Percentiles rank a stretch among this genome's conserved stretches.
Conservation (phyloP, 2,888 invertebrate species). For the Deilephila porcellus region DNA sequence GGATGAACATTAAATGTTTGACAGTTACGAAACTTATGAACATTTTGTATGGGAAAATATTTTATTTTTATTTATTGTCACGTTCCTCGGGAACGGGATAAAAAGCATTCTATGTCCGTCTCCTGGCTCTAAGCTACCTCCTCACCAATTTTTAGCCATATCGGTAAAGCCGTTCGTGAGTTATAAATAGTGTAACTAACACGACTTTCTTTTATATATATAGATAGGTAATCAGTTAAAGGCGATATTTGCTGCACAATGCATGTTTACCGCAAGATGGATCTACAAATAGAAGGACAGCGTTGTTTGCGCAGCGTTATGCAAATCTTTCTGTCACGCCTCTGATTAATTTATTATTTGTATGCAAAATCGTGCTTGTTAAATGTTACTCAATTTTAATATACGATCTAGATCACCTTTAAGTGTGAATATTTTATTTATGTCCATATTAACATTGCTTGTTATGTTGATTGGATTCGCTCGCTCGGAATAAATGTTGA, state of each 20-base stretch:
- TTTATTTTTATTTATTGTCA: too few species aligned
- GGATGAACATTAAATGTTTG: too few species aligned
- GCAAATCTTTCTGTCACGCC: conserved; percentile 33
- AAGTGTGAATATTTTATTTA: neutral
- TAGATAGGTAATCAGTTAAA: conserved; percentile 33
- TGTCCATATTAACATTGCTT: neutral
- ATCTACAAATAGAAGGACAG: conserved; percentile 37
- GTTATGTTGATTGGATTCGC: neutral
- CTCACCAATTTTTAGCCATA: too few species aligned
- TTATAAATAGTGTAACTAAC: too few species aligned
- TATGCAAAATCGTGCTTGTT: conserved; percentile 18
- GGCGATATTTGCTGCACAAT: conserved; percentile 36
- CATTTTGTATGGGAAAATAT: too few species aligned
- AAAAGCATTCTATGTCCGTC: too few species aligned
- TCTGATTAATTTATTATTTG: conserved; percentile 27
- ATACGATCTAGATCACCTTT: conserved; percentile 25
- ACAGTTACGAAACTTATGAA: too few species aligned
- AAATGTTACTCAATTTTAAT: conserved; percentile 20
- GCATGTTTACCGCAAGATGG: conserved; percentile 34
- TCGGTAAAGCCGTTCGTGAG: too few species aligned
- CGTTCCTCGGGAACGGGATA: too few species aligned
- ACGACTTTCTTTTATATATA: too few species aligned
- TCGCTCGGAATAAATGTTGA: neutral
- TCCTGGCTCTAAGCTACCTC: too few species aligned
- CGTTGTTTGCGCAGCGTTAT: conserved; percentile 22